These are phyloP conservation scores for Thryonomys swinderianus DNA, from an alignment of 2,113 vertebrate species.

Conservation along the genomic window DNA sequence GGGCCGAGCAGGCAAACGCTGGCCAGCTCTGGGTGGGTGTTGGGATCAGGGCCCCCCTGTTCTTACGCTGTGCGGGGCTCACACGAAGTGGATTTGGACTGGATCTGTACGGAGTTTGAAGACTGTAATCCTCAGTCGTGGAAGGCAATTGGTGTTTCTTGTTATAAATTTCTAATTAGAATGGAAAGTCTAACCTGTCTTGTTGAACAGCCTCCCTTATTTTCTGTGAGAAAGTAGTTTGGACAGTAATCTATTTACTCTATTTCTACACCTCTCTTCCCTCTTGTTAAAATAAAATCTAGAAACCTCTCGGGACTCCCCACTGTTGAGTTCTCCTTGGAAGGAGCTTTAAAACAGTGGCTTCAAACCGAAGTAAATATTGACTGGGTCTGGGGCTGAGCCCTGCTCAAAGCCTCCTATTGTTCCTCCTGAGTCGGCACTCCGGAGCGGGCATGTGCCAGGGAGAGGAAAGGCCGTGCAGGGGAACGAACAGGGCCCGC, in stretches of 20 bases:
- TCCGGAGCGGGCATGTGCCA: slow-evolving; percentile 89
- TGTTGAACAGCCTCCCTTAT: slow-evolving; percentile 46
- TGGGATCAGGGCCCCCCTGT: slow-evolving; percentile 25
- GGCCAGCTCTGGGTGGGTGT: neutral
- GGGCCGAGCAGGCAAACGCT: neutral
- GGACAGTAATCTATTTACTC: slow-evolving; percentile 73
- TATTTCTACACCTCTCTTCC: slow-evolving; percentile 32
- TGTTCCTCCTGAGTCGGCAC: slow-evolving; percentile 90
- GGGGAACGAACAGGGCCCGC: slow-evolving; percentile 78
- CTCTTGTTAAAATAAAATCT: slow-evolving; percentile 71
- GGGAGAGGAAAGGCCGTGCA: slow-evolving; percentile 82
- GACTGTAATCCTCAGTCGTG: slow-evolving; percentile 54
- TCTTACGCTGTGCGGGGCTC: neutral
- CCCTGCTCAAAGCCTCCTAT: slow-evolving; percentile 86
- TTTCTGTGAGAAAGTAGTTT: slow-evolving; percentile 73
- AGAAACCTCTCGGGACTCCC: slow-evolving; percentile 42
- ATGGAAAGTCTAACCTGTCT: slow-evolving; percentile 52
- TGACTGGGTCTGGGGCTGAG: slow-evolving; percentile 83
- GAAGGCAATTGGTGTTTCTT: slow-evolving; percentile 45
- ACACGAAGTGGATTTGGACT: slow-evolving; percentile 60
- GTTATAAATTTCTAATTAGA: slow-evolving; percentile 65
- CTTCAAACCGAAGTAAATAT: slow-evolving; percentile 87
- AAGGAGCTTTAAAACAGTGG: slow-evolving; percentile 80
- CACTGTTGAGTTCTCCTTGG: slow-evolving; percentile 74
- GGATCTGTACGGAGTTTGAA: slow-evolving; percentile 54